phyloP scores from a whole-genome alignment of 2,113 vertebrate genomes.

The Scomber japonicus region DNA sequence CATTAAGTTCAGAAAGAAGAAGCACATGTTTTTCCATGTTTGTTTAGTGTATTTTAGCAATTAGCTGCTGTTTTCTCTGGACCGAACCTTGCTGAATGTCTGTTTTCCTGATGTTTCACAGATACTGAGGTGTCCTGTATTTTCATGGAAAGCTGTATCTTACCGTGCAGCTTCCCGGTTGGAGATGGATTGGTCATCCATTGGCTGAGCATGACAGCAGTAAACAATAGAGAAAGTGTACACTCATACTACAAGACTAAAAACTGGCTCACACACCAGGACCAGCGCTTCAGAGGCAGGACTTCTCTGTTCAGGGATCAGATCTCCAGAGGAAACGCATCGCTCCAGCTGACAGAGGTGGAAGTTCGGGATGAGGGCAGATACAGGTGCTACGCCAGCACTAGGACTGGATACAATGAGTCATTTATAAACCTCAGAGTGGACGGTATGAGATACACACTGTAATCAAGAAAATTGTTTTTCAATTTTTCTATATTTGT shows the following conservation, averaged over 20 bases:
- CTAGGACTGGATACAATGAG: background rate
- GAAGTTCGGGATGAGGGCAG: slow-evolving; percentile 58
- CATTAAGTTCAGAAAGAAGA: no score
- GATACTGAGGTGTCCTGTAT: slow-evolving; percentile 4
- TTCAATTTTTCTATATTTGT: no score
- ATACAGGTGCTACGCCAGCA: slow-evolving; percentile 83
- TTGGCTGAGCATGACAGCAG: slow-evolving; percentile 64
- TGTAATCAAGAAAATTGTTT: background rate
- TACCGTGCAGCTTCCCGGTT: slow-evolving; percentile 76
- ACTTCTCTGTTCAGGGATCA: slow-evolving; percentile 74
- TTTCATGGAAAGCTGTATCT: slow-evolving; percentile 62
- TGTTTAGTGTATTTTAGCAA: no score
- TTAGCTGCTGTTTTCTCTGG: background rate
- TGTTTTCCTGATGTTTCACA: slow-evolving; percentile 3
- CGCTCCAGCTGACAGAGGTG: slow-evolving; percentile 73
- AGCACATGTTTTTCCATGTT: no score
- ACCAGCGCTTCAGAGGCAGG: slow-evolving; percentile 58
- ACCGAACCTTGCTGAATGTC: background rate
- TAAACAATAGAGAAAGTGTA: background rate
- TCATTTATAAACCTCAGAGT: slow-evolving; percentile 9
- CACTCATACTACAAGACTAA: slow-evolving; percentile 72
- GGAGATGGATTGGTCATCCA: slow-evolving; percentile 73
- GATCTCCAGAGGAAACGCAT: slow-evolving; percentile 78
- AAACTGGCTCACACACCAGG: slow-evolving; percentile 66
- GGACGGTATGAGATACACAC: slow-evolving; percentile 63